Base-by-base conservation (phyloP, 2,888 invertebrate species). In the Andrena chrysosceles region DNA sequence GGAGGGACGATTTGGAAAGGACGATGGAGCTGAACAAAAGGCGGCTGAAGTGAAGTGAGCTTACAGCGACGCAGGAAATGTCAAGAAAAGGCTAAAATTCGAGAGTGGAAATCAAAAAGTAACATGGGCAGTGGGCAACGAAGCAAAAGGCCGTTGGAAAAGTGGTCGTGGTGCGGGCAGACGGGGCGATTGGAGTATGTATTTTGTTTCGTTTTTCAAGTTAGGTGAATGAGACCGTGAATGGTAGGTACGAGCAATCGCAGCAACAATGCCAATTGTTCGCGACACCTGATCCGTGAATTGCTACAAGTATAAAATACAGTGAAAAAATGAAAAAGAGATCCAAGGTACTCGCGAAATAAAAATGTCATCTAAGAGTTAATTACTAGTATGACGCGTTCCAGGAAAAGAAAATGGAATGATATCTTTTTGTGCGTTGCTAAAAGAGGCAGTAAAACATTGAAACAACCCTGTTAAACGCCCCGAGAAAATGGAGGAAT, bases 11-110 rank as follows among this genome's bases (percentile, higher is more conserved):
- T 54, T 77, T 54, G 49, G n/a, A 7, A 35, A 48, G 29, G 56
- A 31, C 62, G 63, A 48, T 20, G 67, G 54, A 54, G 0, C 31
- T 10, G 48, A 31, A 8, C 35, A 26, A 10, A 23, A n/a, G 8
- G 0, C 16, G 48, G 54, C 4, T 13, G 4, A 35, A 8, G 29
- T 8, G 54, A 35, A 68, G 54, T n/a, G 64, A 48, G 35, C 67
- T 60, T 67, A n/a, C 49, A 72, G 59, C 69, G 26, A 48, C 10
- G 72, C 20, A 2, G 60, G 31, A 23, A 63, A 72, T 42, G 64
- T 48, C 20, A 26, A 42, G 54, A 29, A 67, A 59, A 29, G 70
- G 71, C 69, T 26, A 54, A 59, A 56, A 20, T 79, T 59, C n/a
- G 13, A 26, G 70, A 52, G 48, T 42, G 42, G n/a, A 66, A 42